phyloP scores from a whole-genome alignment of 2,888 invertebrate genomes.

The Trissolcus japonicus region DNA sequence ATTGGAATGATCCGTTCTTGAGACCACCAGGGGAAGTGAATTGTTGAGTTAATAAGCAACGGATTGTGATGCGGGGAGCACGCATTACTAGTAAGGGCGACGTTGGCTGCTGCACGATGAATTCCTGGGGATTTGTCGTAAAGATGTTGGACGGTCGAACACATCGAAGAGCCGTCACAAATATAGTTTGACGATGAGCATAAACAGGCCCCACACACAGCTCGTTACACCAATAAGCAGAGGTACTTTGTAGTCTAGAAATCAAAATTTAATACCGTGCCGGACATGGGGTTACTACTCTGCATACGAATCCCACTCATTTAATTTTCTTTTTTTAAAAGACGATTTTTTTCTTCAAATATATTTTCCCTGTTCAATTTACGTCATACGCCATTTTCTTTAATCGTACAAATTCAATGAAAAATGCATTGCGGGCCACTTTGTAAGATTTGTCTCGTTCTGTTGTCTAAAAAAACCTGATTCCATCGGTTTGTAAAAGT shows the following conservation, averaged over 20 bases:
- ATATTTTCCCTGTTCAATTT: neutral
- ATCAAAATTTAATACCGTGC: slow-evolving; percentile 75
- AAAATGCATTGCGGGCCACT: slow-evolving; percentile 56
- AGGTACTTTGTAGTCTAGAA: slow-evolving; percentile 80
- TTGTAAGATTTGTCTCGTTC: slow-evolving; percentile 18
- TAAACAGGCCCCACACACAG: slow-evolving; percentile 90
- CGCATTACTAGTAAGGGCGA: slow-evolving; percentile 75
- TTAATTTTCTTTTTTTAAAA: slow-evolving; percentile 21
- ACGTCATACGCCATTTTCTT: neutral
- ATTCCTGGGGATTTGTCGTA: slow-evolving; percentile 73
- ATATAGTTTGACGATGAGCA: slow-evolving; percentile 85
- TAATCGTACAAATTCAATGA: slow-evolving; percentile 10
- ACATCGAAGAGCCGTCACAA: slow-evolving; percentile 78
- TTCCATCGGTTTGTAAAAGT: neutral
- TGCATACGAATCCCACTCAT: slow-evolving; percentile 58
- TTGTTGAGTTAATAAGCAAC: slow-evolving; percentile 73
- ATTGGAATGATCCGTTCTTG: slow-evolving; percentile 70
- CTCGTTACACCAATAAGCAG: slow-evolving; percentile 92
- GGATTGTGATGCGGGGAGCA: slow-evolving; percentile 73
- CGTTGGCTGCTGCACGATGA: slow-evolving; percentile 74
- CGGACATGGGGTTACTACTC: slow-evolving; percentile 73
- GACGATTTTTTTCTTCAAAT: slow-evolving; percentile 6
- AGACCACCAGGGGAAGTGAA: slow-evolving; percentile 66
- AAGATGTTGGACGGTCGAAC: slow-evolving; percentile 70
- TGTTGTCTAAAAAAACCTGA: neutral